Conservation (phyloP, 64 coral and sea anemone genomes). For the Dendrophyllia cribrosa region DNA sequence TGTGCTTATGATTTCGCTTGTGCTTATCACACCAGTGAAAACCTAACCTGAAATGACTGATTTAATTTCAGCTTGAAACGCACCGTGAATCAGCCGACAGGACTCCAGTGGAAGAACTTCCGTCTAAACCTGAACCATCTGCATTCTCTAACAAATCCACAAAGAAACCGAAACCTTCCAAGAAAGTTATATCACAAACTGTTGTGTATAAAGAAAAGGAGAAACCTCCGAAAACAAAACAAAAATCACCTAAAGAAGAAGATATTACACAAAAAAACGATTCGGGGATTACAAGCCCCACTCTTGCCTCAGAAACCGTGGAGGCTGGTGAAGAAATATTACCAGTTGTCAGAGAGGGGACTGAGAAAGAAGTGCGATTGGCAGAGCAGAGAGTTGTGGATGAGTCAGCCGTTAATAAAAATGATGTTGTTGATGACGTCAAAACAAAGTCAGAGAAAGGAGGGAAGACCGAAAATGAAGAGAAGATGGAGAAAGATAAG, state of each 20-base stretch:
- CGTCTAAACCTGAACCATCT: neutral
- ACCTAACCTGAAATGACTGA: neutral
- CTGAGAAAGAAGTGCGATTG: neutral
- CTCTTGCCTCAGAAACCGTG: neutral
- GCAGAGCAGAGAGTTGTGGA: neutral
- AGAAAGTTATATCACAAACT: constrained; percentile 58
- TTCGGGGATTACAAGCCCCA: neutral
- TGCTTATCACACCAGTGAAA: too few relatives aligned
- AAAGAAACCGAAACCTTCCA: constrained; percentile 56
- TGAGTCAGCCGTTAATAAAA: neutral
- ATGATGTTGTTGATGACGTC: neutral
- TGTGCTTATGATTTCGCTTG: too few relatives aligned
- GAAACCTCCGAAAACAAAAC: neutral
- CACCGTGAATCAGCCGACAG: neutral
- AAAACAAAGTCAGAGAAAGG: neutral
- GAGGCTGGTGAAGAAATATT: constrained; percentile 12
- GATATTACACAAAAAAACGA: constrained; percentile 4
- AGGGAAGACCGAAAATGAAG: neutral
- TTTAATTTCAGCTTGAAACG: neutral
- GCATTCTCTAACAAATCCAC: constrained; percentile 16
- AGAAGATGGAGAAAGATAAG: neutral
- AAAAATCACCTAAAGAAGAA: neutral
- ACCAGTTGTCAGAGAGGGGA: neutral
- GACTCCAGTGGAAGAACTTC: neutral
- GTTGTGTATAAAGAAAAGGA: constrained; percentile 53